Evolutionary conservation across 2,113 vertebrate genomes (phyloP).

Genomic region (Otus sunia): DNA sequence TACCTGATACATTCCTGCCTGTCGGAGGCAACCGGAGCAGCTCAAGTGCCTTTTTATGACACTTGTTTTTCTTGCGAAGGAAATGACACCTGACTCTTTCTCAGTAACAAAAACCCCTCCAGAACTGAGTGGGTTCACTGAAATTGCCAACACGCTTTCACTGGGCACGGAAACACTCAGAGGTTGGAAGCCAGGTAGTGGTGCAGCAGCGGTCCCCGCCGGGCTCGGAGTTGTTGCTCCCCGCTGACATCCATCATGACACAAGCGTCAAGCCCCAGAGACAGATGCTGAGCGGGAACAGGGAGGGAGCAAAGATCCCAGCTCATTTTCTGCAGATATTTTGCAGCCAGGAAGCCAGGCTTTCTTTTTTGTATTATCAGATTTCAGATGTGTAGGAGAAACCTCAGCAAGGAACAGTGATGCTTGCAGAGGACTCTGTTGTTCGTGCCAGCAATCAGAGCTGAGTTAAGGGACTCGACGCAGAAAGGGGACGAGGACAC

Average conservation of each 20-base stretch:
- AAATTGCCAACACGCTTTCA: not conserved
- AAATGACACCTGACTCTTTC: not conserved
- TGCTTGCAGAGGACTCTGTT: not conserved
- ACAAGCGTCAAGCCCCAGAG: not conserved
- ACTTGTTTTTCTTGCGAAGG: not conserved
- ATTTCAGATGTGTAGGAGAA: not conserved
- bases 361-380: not conserved
- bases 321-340: not conserved
- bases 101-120: not conserved
- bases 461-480: not conserved
- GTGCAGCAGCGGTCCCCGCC: rapidly evolving
- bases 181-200: not conserved
- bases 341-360: not conserved
- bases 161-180: rapidly evolving
- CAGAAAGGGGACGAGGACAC: not conserved
- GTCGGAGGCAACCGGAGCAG: not conserved
- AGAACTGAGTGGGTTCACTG: not conserved
- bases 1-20: not conserved
- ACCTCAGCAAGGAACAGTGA: not conserved
- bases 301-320: not conserved
- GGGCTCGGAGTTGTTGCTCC: not conserved
- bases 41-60: not conserved
- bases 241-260: rapidly evolving
- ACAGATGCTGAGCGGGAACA: rapidly evolving
- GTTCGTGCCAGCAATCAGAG: not conserved